Evolutionary conservation across 2,113 vertebrate genomes (phyloP).

Genomic region (Hepsetus odoe): DNA sequence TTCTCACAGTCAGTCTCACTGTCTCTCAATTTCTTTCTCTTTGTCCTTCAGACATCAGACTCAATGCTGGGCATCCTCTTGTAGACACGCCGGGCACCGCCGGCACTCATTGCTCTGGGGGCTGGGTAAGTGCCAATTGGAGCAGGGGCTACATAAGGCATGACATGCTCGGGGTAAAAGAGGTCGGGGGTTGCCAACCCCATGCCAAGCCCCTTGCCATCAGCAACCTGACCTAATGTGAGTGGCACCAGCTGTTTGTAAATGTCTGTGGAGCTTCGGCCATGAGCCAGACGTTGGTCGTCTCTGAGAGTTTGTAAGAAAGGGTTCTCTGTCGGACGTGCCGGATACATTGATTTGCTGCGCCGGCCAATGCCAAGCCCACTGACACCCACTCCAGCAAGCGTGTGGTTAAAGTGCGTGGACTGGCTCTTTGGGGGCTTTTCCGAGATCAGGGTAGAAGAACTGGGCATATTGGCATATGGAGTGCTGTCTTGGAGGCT

Average conservation of each 20-base stretch:
- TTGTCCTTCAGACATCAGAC: slow-evolving; percentile 86
- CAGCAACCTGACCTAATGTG: slow-evolving; percentile 74
- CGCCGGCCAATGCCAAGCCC: slow-evolving; percentile 78
- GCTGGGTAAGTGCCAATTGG: slow-evolving; percentile 86
- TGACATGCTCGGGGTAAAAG: slow-evolving; percentile 87
- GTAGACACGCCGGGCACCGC: slow-evolving; percentile 93
- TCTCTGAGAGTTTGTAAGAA: slow-evolving; percentile 87
- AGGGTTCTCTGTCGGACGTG: slow-evolving; percentile 88
- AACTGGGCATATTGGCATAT: slow-evolving; percentile 86
- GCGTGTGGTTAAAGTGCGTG: slow-evolving; percentile 83
- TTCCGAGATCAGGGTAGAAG: slow-evolving; percentile 85
- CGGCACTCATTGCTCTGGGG: slow-evolving; percentile 90
- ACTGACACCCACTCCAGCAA: slow-evolving; percentile 62
- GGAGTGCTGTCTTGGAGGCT: slow-evolving; percentile 90
- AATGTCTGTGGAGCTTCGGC: slow-evolving; percentile 87
- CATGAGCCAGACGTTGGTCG: slow-evolving; percentile 83
- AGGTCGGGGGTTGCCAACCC: slow-evolving; percentile 63
- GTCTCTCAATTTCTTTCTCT: neutral
- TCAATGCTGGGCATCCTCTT: slow-evolving; percentile 99
- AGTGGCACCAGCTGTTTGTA: slow-evolving; percentile 90
- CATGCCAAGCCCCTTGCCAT: slow-evolving; percentile 63
- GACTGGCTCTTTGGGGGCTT: slow-evolving; percentile 84
- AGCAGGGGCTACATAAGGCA: slow-evolving; percentile 95
- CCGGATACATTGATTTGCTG: slow-evolving; percentile 91
- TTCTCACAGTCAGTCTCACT: slow-evolving; percentile 18